Percentiles rank a stretch among this genome's conserved stretches.
phyloP scores from a whole-genome alignment of 2,113 vertebrate genomes.

The Podarcis cretensis region DNA sequence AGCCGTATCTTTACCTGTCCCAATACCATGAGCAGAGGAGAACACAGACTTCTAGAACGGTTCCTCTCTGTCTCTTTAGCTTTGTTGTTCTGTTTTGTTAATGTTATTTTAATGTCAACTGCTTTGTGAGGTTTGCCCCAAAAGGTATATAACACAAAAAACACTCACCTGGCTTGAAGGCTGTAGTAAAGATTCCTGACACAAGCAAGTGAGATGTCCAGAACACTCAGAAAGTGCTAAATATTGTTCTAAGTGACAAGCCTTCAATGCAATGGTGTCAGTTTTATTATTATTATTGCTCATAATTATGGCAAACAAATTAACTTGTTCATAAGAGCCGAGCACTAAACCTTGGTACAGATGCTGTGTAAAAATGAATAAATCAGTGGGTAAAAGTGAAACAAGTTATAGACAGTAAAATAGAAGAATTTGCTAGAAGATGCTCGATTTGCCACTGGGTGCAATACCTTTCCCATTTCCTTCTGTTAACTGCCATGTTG shows the following conservation, averaged over 20 bases:
- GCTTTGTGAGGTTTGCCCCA: neutral
- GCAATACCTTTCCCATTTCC: neutral
- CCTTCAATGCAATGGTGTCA: neutral
- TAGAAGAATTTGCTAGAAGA: neutral
- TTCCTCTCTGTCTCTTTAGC: neutral
- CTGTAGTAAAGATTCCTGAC: neutral
- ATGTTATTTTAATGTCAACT: neutral
- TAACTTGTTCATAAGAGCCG: neutral
- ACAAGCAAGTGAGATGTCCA: neutral
- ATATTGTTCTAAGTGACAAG: neutral
- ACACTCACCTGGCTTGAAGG: neutral
- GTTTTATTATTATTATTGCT: neutral
- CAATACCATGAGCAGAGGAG: neutral
- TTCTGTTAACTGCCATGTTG: conserved; percentile 3
- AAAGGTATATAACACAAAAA: neutral
- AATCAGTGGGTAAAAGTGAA: neutral
- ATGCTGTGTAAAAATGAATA: neutral
- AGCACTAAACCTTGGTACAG: neutral
- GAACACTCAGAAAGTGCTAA: neutral
- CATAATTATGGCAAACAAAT: neutral
- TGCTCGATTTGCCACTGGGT: neutral
- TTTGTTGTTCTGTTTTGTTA: neutral
- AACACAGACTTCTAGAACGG: neutral
- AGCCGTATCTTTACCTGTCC: too few relatives aligned
- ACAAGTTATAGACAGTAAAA: neutral